phyloP scores from a whole-genome alignment of 2,113 vertebrate species.

The Trogon surrucura region DNA sequence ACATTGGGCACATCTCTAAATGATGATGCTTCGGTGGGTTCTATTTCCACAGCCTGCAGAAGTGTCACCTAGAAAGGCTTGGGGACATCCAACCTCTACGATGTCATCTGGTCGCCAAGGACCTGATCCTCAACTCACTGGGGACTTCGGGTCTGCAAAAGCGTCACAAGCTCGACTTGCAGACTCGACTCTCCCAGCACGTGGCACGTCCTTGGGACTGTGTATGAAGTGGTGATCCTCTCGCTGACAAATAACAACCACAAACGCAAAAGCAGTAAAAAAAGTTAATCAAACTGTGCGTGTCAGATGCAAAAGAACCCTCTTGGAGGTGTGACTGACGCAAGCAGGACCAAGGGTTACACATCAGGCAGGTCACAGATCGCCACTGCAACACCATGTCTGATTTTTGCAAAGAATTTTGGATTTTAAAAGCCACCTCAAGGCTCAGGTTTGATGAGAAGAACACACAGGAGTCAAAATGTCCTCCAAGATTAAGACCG shows the following conservation, averaged over 20 bases:
- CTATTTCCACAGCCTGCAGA: background rate
- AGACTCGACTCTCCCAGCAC: background rate
- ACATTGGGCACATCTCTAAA: background rate
- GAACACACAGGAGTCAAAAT: background rate
- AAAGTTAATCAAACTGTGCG: background rate
- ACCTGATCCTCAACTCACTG: background rate
- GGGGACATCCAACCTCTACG: background rate
- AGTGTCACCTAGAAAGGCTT: background rate
- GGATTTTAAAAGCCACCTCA: background rate
- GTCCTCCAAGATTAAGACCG: background rate
- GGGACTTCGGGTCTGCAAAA: background rate
- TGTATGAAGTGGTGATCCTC: background rate
- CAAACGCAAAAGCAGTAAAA: background rate
- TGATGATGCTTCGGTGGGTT: background rate
- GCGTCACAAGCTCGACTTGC: rapidly evolving
- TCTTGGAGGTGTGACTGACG: background rate
- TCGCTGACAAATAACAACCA: background rate
- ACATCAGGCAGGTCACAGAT: background rate
- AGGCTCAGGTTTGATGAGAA: background rate
- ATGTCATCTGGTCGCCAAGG: rapidly evolving
- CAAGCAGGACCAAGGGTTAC: background rate
- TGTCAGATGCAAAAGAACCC: background rate
- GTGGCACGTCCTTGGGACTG: background rate
- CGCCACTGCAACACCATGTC: background rate
- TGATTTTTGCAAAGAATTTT: background rate